Evolutionary conservation across 2,888 invertebrate genomes (phyloP), one percentile per base, ranked within the genome.

Genomic region (Lagria hirta): DNA sequence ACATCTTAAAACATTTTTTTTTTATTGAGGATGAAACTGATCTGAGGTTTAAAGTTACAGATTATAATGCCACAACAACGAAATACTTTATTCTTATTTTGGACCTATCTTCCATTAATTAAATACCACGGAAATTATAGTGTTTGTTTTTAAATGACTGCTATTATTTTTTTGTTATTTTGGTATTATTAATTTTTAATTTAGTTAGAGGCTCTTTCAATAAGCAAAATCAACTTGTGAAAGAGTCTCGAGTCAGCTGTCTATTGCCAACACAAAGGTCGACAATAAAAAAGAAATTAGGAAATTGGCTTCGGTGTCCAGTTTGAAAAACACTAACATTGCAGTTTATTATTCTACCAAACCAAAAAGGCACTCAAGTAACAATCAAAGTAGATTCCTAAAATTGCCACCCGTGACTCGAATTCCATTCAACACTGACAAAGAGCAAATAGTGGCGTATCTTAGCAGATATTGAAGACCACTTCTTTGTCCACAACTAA

Each of bases 221-320:
- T 11, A 14, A 11, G n/a, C 14, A 14, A 33, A 22, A 21, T 12
- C n/a, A n/a, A 22, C 21, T 29, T 30, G 30, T n/a, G n/a, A n/a
- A n/a, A n/a, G n/a, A n/a, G n/a, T 30, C 30, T 30, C 21, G 33
- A 11, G 4, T 20, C 36, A 36, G 36, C 36, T 36, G 36, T 27
- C 18, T 17, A 4, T n/a, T 4, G 7, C 18, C 30, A 23, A 33
- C 8, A 41, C 23, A 32, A 44, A 44, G 61, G 61, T 52, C 41
- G 33, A 58, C 55, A 66, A 64, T 61, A 63, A 65, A 65, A 65
- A 58, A 57, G 56, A 60, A 64, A 62, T 65, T 65, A 55, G 52
- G 48, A 65, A 66, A 67, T 67, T 67, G 65, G 67, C 62, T 65
- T 56, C 65, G 64, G 60, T 58, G 54, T 53, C 55, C 47, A 45